Conservation (phyloP, 2,888 invertebrate genomes). For the Pseudanteris insignis region DNA sequence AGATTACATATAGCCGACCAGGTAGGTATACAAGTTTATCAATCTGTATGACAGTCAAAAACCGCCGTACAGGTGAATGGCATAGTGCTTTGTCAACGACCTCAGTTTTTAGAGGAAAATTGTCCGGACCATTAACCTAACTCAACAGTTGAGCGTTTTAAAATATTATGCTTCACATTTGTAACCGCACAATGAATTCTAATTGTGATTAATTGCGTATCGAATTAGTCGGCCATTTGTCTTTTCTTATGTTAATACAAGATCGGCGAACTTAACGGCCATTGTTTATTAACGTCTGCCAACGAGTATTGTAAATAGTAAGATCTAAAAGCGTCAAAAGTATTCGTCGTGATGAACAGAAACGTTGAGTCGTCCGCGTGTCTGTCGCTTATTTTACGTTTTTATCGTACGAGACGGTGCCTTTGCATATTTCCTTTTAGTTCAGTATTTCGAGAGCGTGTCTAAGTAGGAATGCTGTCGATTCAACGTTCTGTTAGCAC, state of each 20-base stretch:
- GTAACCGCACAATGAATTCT: constrained; percentile 19
- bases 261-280: constrained; percentile 21
- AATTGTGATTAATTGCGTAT: constrained; percentile 40
- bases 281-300: constrained; percentile 35
- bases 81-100: constrained; percentile 22
- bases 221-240: constrained; percentile 27
- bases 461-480: constrained; percentile 51
- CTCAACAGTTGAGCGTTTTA: too few species aligned
- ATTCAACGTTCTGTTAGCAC: too few species aligned
- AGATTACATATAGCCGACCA: too few species aligned
- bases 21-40: too few species aligned
- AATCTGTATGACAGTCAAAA: too few species aligned
- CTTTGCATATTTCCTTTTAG: constrained; percentile 27
- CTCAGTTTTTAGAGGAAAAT: constrained; percentile 18
- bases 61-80: constrained; percentile 18
- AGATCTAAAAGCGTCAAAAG: constrained; percentile 24
- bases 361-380: constrained; percentile 26
- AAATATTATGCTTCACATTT: too few species aligned
- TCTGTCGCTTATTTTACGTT: constrained; percentile 27
- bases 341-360: constrained; percentile 8
- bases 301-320: constrained; percentile 25
- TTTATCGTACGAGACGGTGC: constrained; percentile 8
- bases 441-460: constrained; percentile 50
- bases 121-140: constrained; percentile 7
- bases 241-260: constrained; percentile 40